Base-by-base conservation (phyloP, 1,140 invertebrate species). In the Trialeurodes vaporariorum region DNA sequence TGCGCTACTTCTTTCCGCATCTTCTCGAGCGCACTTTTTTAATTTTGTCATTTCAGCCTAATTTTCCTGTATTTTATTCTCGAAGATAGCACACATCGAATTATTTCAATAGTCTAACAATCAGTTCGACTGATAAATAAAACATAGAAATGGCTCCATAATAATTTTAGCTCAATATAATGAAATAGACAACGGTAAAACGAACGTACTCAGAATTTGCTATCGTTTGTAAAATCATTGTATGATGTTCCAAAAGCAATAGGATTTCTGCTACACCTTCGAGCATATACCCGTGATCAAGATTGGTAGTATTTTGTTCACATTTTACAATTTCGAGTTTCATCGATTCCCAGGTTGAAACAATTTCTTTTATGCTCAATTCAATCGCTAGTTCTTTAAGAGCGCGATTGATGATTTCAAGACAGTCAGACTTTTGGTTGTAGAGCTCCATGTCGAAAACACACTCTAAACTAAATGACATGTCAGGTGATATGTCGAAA, bases 371-470 rank as follows among this genome's bases (percentile, higher is more conserved):
- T 0, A 96, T 86, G 61, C 89, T 89, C 68, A 87, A 87, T 77
- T 96, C 93, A 72, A 96, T 95, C 24, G 85, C 82, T 72, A 93
- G 77, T 77, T 96, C 93, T 81, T 94, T 94, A 49, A 91, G 86
- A 24, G 93, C 92, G 76, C 87, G 88, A 49, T 85, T 91, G 1
- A 96, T 87, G 65, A 96, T 94, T 72, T 87, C 85, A 75, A 92
- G 87, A 23, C 86, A 89, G 13, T 89, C 87, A 0, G 93, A 91
- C 75, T 90, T 86, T 74, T 92, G 92, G 69, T 88, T 84, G 73
- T 92, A 87, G 65, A 95, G 76, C 73, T 96, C 87, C 92, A 96
- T 94, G 0, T 86, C 82, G 79, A 96, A 96, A 84, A 96, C 89
- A 73, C 94, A 93, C 68, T 91, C 87, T 66, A 96, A 78, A 0